Base-by-base conservation (phyloP, 2,888 invertebrate species). In the Drosophila borborema region DNA sequence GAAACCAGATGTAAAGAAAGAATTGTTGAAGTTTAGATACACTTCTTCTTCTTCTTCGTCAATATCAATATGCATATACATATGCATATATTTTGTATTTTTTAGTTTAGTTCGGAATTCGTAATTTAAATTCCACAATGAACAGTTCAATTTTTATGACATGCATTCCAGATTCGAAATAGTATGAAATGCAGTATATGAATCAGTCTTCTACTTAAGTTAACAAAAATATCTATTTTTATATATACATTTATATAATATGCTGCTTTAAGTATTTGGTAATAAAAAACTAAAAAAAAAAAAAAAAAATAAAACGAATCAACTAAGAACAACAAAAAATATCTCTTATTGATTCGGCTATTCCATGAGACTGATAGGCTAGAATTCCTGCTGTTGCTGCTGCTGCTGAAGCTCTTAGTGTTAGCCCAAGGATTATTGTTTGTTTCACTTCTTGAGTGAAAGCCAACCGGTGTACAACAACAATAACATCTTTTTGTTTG, bases 331-430 rank as follows among this genome's bases (percentile, higher is more conserved):
- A 31, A 23, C 8, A 51, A 48, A 67, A 74, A 59, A 41, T 58
- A 23, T 75, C 40, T 67, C 60, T 49, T 56, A 72, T 80, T 72
- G 61, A 64, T 72, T 80, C 51, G 40, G 38, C 56, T 72, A 54
- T 48, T 41, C 20, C 41, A 28, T 28, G 43, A 49, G 54, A 8
- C 40, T 43, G 46, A 45, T 20, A 46, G 12, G 53, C 53, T 4
- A 16, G 20, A 5, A 18, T 12, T 34, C 34, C 18, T 34, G 23
- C 7, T 28, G 46, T 36, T 23, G 10, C 34, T n/a, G 31, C 48
- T 49, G 31, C 49, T 48, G 9, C 18, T 53, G 36, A 6, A 28
- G 28, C 28, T 28, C 4, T 28, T 28, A 28, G 38, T 31, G 49
- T 48, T 41, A 14, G 49, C 36, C 28, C 18, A 40, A 40, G 51